A percentile compares a stretch with the other conserved stretches of the same genome.
These are phyloP conservation scores for Leptopilina syphax DNA, from an alignment of 2,888 invertebrate genomes.

Conservation along the genomic window DNA sequence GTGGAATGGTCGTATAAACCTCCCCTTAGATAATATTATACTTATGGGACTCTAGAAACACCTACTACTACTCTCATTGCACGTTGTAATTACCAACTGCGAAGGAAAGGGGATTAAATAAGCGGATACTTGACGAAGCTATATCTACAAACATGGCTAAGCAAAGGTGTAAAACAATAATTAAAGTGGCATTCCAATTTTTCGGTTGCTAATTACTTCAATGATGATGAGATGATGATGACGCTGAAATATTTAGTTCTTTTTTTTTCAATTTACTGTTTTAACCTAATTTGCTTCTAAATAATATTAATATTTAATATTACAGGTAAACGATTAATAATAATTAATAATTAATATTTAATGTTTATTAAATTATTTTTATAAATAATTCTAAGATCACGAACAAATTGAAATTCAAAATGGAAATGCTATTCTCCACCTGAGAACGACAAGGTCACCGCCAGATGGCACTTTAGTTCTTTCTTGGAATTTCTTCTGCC, in stretches of 20 bases:
- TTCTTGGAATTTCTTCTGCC: too few relatives aligned
- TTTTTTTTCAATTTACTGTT: neutral
- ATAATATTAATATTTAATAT: too few relatives aligned
- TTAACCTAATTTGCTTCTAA: too few relatives aligned
- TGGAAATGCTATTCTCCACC: too few relatives aligned
- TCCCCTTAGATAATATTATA: conserved; percentile 47
- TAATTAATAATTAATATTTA: too few relatives aligned
- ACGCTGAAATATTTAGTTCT: neutral
- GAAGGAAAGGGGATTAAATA: conserved; percentile 22
- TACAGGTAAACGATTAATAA: too few relatives aligned
- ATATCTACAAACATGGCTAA: neutral
- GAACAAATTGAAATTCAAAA: too few relatives aligned
- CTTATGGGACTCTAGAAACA: conserved; percentile 46
- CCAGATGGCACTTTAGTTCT: too few relatives aligned
- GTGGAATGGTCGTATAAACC: conserved; percentile 39
- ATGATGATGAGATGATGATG: neutral
- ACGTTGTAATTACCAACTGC: conserved; percentile 42
- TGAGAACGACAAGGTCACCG: too few relatives aligned
- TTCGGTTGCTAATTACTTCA: conserved; percentile 9
- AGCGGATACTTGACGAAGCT: conserved; percentile 17
- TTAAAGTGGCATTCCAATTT: conserved; percentile 18
- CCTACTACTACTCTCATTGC: conserved; percentile 40
- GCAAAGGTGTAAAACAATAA: conserved; percentile 43
- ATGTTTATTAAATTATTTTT: too few relatives aligned
- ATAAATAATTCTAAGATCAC: too few relatives aligned